Evolutionary conservation across 2,888 invertebrate genomes (phyloP), one percentile per base, ranked within the genome.

Genomic region (Leucania comma): DNA sequence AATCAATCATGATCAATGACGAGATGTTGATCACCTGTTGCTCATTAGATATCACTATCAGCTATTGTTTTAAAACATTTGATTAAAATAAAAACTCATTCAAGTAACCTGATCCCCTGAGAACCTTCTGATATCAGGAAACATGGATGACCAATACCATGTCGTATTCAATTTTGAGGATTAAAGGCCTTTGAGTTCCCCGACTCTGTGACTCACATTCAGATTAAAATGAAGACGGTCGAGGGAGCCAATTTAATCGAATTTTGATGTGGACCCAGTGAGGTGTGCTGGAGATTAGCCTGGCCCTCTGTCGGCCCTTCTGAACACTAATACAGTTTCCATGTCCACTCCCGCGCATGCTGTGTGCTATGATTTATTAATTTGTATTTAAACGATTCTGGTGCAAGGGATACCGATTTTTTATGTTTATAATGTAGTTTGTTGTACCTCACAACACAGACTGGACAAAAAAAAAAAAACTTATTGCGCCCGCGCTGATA

Each of bases 281-380:
- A 75, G 68, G 82, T 80, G 84, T 85, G 75, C 57, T 57, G 20
- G 70, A 78, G 87, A 87, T 86, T 84, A 87, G 59, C 66, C 58
- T 66, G 78, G 59, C 50, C 57, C 72, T 48, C 70, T 66, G 80
- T 64, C 84, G 86, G 85, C 57, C 62, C 58, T 77, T 84, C 78
- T 77, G 78, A 61, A 71, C 72, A 79, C 86, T 91, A 91, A 92
- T 90, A 91, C 89, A 87, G 89, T 90, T 91, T 88, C 87, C 90
- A 82, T 91, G 92, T 92, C 74, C 81, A 83, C 83, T 82, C 84
- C 81, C 69, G 85, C 86, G 86, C 85, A 85, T 59, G 71, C 51
- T 61, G 46, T 58, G 61, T 68, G 56, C 68, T 72, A 67, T 73
- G 66, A 83, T 77, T 80, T 78, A 84, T 83, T 81, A 77, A 75